These are phyloP conservation scores for Polypterus bichir DNA, from an alignment of 2,113 vertebrate genomes.

Conservation along the genomic window DNA sequence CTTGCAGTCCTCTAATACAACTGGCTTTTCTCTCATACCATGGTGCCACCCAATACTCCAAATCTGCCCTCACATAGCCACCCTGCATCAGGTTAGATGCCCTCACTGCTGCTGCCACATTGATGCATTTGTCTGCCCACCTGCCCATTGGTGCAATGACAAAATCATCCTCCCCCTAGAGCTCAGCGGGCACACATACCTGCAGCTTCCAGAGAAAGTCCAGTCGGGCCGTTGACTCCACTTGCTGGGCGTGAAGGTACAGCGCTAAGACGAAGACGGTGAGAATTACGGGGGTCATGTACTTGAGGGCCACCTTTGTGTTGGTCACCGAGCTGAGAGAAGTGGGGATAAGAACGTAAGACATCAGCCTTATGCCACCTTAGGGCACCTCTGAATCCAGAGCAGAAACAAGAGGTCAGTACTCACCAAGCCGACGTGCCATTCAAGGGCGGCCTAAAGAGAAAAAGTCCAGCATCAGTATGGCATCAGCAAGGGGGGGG, in stretches of 20 bases:
- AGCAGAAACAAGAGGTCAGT: not conserved
- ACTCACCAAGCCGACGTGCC: not conserved
- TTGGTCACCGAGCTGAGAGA: conserved; percentile 38
- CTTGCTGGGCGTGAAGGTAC: conserved; percentile 91
- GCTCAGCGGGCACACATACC: conserved; percentile 39
- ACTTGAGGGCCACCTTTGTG: conserved; percentile 77
- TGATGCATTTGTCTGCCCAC: too few species aligned
- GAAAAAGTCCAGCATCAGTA: not conserved
- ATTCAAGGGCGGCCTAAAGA: not conserved
- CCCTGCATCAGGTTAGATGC: too few species aligned
- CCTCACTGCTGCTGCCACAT: too few species aligned
- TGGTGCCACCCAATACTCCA: too few species aligned
- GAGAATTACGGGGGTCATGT: conserved; percentile 83
- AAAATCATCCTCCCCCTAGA: too few species aligned
- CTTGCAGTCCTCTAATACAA: too few species aligned
- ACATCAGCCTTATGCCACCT: not conserved
- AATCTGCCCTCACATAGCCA: too few species aligned
- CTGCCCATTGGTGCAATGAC: too few species aligned
- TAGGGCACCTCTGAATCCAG: conserved; percentile 11
- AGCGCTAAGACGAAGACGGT: conserved; percentile 84
- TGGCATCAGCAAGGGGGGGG: conserved; percentile 19
- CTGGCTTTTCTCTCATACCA: too few species aligned
- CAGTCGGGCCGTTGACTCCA: conserved; percentile 86
- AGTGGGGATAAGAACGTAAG: not conserved
- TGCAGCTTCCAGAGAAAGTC: conserved; percentile 97